Evolutionary conservation across 2,888 invertebrate species (phyloP), one percentile per base, ranked within the genome.

Genomic region (Campaea margaritaria): DNA sequence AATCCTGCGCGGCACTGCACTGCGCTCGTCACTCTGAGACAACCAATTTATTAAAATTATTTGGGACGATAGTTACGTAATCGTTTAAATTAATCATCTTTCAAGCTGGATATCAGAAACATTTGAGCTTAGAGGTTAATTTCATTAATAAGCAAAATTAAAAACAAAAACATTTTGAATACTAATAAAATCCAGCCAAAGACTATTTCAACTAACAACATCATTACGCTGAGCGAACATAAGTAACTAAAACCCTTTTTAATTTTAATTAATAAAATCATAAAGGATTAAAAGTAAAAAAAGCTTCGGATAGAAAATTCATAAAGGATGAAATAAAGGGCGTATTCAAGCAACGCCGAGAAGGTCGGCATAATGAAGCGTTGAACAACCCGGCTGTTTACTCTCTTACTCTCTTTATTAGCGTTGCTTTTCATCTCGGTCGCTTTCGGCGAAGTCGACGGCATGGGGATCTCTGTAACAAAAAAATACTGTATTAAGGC

Each of bases 371-470:
- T 54, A 62, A 64, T 61, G 62, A 68, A 56, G 43, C 55, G 61
- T 59, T 67, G 43, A 65, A 56, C 59, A 49, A 21, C 56, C 51
- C 44, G 31, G 11, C 16, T 67, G 50, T 60, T 64, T 64, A 88
- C 91, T 56, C 46, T 34, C 60, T 95, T 88, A 96, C 96, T 95
- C 91, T 96, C 96, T 94, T 95, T 96, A 82, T 95, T 95, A 47
- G 95, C 95, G 67, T 86, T 90, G 87, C 95, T 96, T 82, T 95
- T 95, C 93, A 96, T 96, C 91, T 96, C 96, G 55, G 96, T 96
- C 66, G 96, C 95, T 93, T 96, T 95, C 63, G 97, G 96, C 66
- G 97, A 96, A 59, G 96, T 95, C 63, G 97, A 97, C 59, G 97
- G 97, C 94, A 96, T 95, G 54, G 96, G 97, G 82, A 97, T 97